These are phyloP conservation scores for Microtus ochrogaster DNA, from an alignment of 2,113 vertebrate genomes.

Conservation along the genomic window DNA sequence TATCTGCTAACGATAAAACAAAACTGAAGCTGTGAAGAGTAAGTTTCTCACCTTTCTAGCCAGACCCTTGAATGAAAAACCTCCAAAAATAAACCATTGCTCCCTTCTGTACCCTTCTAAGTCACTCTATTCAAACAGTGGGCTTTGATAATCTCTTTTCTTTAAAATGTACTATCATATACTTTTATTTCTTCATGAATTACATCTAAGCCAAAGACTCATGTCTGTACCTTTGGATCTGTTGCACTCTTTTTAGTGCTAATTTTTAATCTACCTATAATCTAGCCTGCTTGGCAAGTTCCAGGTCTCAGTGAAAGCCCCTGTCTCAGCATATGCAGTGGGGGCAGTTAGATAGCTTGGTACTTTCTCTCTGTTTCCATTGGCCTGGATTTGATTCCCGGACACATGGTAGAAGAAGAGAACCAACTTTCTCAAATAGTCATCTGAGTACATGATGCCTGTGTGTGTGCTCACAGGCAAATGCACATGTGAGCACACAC, in stretches of 20 bases:
- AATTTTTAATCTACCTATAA: background rate
- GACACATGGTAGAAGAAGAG: background rate
- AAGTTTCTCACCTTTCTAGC: background rate
- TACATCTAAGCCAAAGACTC: background rate
- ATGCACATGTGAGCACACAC: background rate
- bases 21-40: background rate
- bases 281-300: background rate
- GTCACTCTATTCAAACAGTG: background rate
- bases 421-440: background rate
- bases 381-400: background rate
- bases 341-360: background rate
- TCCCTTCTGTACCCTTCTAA: background rate
- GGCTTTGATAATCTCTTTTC: background rate
- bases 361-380: background rate
- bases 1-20: background rate
- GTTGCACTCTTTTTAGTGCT: background rate
- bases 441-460: background rate
- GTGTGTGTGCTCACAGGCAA: background rate
- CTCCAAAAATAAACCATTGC: background rate
- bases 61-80: background rate
- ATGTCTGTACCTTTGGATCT: background rate
- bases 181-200: background rate
- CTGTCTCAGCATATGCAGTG: background rate
- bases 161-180: background rate
- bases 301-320: background rate